Base-by-base conservation (phyloP, 2,888 invertebrate genomes). In the Orthosia cruda region DNA sequence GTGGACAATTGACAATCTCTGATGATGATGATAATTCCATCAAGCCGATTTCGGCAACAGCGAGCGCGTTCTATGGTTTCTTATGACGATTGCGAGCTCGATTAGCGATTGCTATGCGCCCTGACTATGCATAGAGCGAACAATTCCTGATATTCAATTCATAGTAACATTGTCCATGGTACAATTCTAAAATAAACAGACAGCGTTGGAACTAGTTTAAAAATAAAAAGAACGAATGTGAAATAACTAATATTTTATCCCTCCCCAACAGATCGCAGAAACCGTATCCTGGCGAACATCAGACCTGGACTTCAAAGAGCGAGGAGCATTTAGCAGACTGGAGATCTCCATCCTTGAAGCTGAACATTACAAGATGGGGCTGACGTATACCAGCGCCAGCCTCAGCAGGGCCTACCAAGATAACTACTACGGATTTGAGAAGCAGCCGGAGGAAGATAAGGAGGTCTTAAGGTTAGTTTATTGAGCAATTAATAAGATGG, bases 291-390 rank as follows among this genome's bases (percentile, higher is more conserved):
- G 92, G 89, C 87, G 88, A 23, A 88, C 92, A 1, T 89, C 93
- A 3, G 96, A 96, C 40, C 83, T 91, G 84, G 96, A 96, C 88
- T 96, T 94, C 91, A 95, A 94, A 58, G 96, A 96, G 85, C 92
- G 95, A 1, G 93, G 92, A 0, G 95, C 97, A 0, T 95, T 95
- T 89, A 96, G 96, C 75, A 93, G 94, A 67, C 88, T 97, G 49
- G 96, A 96, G 88, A 90, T 97, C 61, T 92, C 94, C 0, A 88
- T 96, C 13, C 81, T 95, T 45, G 96, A 95, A 77, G 93, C 92
- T 0, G 95, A 95, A 77, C 94, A 93, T 49, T 95, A 94, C 90
- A 92, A 92, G 86, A 93, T 94, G 85, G 95, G 95, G 4, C 89
- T 95, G 63, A 93, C 94, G 3, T 94, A 95, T 86, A 94, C 95